Conservation (phyloP, 2,113 vertebrate species). For the Onychorhynchus coronatus region DNA sequence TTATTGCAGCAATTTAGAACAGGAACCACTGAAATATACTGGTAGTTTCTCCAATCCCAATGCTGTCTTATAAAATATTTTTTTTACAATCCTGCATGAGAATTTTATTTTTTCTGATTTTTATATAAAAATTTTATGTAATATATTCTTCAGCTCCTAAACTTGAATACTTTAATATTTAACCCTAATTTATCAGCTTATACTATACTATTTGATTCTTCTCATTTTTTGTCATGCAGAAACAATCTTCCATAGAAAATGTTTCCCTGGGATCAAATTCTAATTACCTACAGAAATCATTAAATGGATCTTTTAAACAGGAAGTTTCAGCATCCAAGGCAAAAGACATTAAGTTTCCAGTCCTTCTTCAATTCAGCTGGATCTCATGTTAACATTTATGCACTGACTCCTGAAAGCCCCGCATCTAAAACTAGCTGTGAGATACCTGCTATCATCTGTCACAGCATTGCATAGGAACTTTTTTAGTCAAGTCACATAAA, state of each 20-base stretch:
- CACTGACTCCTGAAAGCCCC: neutral
- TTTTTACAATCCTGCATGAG: neutral
- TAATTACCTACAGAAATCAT: neutral
- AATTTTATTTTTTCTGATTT: neutral
- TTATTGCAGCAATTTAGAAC: neutral
- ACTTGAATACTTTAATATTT: neutral
- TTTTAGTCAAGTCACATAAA: neutral
- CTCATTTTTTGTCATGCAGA: neutral
- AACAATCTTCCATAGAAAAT: neutral
- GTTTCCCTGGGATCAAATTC: neutral
- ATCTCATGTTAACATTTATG: neutral
- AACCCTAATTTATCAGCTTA: neutral
- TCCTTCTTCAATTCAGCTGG: neutral
- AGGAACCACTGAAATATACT: neutral
- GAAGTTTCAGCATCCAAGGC: neutral
- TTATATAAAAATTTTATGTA: neutral
- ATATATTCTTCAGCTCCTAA: neutral
- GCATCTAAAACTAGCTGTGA: neutral
- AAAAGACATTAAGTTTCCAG: neutral
- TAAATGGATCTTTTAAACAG: neutral
- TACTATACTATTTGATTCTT: neutral
- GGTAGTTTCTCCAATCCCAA: neutral
- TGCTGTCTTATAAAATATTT: neutral
- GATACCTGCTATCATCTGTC: neutral
- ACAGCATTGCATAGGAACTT: accelerated